Base-by-base conservation (phyloP, 2,888 invertebrate genomes). In the Pristionchus mayeri region DNA sequence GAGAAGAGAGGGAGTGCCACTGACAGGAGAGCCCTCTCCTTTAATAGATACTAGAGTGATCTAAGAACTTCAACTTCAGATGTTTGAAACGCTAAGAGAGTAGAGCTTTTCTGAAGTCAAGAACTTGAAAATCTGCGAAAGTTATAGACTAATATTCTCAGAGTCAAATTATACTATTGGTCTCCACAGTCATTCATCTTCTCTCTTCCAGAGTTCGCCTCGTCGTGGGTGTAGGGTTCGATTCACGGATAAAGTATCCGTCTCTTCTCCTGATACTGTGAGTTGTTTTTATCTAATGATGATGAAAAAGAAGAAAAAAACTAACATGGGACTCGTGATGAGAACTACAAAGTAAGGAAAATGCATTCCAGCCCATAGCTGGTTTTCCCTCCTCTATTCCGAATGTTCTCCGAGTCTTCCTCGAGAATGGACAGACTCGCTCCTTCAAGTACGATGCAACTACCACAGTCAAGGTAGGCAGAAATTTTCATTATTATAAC, bases 371-470 rank as follows among this genome's bases (percentile, higher is more conserved):
- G 76, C 75, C 82, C 27, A 83, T 18, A 84, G 86, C 57, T 81
- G 85, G 85, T 89, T 96, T 96, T 93, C 95, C 96, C 60, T 96
- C 97, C 44, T 96, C 96, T 75, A 96, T 97, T 96, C 97, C 97
- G 78, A 97, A 97, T 94, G 97, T 97, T 75, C 94, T 97, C 84
- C 97, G 97, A 94, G 97, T 97, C 16, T 97, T 97, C 93, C 94
- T 97, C 82, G 97, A 97, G 94, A 97, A 97, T 93, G 97, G 97
- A 13, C 97, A 97, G 93, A 97, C 97, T 21, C 97, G 97, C 93
- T 97, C 97, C 54, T 97, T 97, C 94, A 97, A 97, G 93, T 97
- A 97, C 93, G 97, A 97, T 94, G 95, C 96, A 81, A 96, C 95
- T 89, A 97, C 97, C 34, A 96, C 96, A 0, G 97, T 97, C 0